phyloP scores from a whole-genome alignment of 2,113 vertebrate species.

The Chionomys nivalis region DNA sequence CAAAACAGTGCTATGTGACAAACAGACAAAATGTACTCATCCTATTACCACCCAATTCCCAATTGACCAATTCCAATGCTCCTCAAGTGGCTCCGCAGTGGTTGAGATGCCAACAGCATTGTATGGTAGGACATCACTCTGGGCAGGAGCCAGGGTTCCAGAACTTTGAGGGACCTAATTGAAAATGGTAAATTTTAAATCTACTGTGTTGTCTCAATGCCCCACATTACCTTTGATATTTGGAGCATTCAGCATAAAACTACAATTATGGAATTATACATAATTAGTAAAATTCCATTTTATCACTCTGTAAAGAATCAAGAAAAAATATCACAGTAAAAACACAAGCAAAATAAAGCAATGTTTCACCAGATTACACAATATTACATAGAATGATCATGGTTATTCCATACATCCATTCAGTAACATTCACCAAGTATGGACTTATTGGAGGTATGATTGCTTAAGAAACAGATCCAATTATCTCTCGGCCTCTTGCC shows the following conservation, averaged over 20 bases:
- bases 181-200: constrained; percentile 74
- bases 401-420: neutral
- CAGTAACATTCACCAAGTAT: neutral
- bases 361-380: constrained; percentile 32
- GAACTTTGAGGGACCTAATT: constrained; percentile 68
- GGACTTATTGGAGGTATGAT: neutral
- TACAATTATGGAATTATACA: constrained; percentile 59
- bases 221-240: constrained; percentile 56
- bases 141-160: constrained; percentile 70
- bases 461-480: neutral
- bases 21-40: constrained; percentile 63
- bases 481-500: neutral
- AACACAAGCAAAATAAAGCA: constrained; percentile 62
- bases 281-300: constrained; percentile 70
- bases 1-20: constrained; percentile 55
- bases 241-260: constrained; percentile 67
- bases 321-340: constrained; percentile 63
- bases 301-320: constrained; percentile 57
- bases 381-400: neutral
- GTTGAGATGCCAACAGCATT: constrained; percentile 68
- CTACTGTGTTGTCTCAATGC: constrained; percentile 68
- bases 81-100: constrained; percentile 58
- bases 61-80: constrained; percentile 63
- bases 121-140: constrained; percentile 66
- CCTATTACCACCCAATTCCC: constrained; percentile 61